A percentile compares a stretch with the other conserved stretches of the same genome.
Evolutionary conservation across 35 echinoderm and acorn worm species (phyloP).

Genomic region (Ophioderma brevispina): DNA sequence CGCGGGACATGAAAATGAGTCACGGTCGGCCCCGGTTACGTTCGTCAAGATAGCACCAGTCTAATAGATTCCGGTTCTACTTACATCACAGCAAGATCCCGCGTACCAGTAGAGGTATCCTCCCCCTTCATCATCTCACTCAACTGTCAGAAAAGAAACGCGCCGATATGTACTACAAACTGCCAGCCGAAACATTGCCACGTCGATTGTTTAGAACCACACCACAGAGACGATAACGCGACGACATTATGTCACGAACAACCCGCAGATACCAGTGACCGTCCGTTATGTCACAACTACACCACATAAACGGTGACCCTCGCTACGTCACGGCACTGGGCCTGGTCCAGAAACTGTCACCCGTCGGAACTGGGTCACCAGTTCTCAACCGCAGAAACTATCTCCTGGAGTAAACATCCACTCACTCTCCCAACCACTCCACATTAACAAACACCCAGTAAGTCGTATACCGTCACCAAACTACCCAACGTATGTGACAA

Average conservation of each 20-base stretch:
- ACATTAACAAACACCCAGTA: no score
- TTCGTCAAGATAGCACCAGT: neutral
- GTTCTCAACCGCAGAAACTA: constrained; percentile 29
- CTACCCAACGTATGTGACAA: constrained; percentile 13
- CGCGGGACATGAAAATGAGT: constrained; percentile 5
- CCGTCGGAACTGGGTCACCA: constrained; percentile 9
- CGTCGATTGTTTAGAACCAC: constrained; percentile 7
- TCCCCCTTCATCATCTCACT: constrained; percentile 21
- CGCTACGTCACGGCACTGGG: neutral
- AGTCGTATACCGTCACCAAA: neutral
- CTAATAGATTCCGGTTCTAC: neutral
- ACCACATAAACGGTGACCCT: neutral
- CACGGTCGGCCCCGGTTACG: constrained; percentile 19
- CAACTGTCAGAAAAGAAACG: neutral
- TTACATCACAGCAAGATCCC: neutral
- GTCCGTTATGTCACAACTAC: neutral
- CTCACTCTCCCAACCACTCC: neutral
- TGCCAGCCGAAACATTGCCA: neutral
- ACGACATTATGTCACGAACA: neutral
- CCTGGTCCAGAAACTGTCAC: neutral
- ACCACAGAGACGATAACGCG: neutral
- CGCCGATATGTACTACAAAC: neutral
- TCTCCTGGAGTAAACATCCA: constrained; percentile 1
- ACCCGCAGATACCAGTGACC: constrained; percentile 23
- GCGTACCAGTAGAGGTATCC: constrained; percentile 22